phyloP scores from a whole-genome alignment of 2,113 vertebrate genomes.

The Piaya cayana region DNA sequence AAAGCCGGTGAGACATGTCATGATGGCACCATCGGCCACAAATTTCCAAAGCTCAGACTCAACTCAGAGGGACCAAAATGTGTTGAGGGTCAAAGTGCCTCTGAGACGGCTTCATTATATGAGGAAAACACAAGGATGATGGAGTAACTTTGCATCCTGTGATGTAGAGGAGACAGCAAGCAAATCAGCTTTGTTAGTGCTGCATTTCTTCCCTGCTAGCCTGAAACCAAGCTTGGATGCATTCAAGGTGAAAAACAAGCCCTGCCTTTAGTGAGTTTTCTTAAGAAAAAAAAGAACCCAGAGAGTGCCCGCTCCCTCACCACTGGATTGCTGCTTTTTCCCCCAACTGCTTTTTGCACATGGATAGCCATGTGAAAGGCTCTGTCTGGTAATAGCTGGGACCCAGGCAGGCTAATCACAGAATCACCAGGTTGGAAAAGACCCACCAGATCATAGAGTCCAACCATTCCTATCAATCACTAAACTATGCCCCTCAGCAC shows the following conservation, averaged over 20 bases:
- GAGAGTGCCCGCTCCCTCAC: not conserved
- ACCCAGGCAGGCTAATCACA: not conserved
- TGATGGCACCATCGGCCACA: not conserved
- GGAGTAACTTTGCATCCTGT: not conserved
- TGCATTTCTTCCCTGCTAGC: not conserved
- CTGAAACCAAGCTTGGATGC: not conserved
- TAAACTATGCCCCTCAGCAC: no score
- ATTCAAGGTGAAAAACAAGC: not conserved
- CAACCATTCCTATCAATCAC: no score
- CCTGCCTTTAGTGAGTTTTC: not conserved
- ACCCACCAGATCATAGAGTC: no score
- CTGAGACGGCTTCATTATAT: not conserved
- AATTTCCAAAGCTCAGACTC: not conserved
- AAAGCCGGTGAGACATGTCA: not conserved
- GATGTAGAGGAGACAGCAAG: not conserved
- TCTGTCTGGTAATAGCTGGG: not conserved
- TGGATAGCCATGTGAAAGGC: rapidly evolving
- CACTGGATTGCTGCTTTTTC: not conserved
- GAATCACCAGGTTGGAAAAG: no score
- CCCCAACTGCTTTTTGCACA: not conserved
- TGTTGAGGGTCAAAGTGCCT: not conserved
- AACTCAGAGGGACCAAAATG: not conserved
- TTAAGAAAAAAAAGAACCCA: not conserved
- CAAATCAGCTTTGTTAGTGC: not conserved
- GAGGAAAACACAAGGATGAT: not conserved